Evolutionary conservation across 2,113 vertebrate species (phyloP).

Genomic region (Pterocles burchelli): DNA sequence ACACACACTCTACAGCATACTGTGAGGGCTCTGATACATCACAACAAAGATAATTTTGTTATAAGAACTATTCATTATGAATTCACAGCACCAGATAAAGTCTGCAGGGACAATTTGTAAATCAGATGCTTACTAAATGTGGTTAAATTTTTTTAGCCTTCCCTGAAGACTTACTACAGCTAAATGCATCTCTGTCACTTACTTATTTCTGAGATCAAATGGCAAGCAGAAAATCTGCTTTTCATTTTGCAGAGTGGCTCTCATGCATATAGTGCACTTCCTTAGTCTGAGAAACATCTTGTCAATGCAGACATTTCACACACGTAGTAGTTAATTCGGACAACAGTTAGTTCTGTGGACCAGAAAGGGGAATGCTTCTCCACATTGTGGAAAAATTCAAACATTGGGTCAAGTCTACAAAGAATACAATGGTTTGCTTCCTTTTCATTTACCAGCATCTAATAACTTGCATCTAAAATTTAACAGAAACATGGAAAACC

Average conservation of each 20-base stretch:
- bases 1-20: neutral
- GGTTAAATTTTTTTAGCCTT: neutral
- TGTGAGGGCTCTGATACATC: neutral
- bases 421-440: neutral
- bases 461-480: neutral
- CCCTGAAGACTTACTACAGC: neutral
- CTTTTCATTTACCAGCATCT: neutral
- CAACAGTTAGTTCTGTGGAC: neutral
- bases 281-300: neutral
- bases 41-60: neutral
- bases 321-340: neutral
- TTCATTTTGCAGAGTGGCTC: neutral
- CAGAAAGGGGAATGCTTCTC: neutral
- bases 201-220: neutral
- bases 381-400: neutral
- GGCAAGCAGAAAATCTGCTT: neutral
- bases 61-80: neutral
- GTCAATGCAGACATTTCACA: fast-evolving
- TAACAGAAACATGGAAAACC: neutral
- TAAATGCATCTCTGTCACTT: neutral
- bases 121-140: neutral
- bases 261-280: neutral
- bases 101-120: constrained; percentile 15
- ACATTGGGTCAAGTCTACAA: neutral
- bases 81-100: neutral